A percentile compares a stretch with the other conserved stretches of the same genome.
phyloP scores from a whole-genome alignment of 2,113 vertebrate genomes.

The Bostrychus sinensis region DNA sequence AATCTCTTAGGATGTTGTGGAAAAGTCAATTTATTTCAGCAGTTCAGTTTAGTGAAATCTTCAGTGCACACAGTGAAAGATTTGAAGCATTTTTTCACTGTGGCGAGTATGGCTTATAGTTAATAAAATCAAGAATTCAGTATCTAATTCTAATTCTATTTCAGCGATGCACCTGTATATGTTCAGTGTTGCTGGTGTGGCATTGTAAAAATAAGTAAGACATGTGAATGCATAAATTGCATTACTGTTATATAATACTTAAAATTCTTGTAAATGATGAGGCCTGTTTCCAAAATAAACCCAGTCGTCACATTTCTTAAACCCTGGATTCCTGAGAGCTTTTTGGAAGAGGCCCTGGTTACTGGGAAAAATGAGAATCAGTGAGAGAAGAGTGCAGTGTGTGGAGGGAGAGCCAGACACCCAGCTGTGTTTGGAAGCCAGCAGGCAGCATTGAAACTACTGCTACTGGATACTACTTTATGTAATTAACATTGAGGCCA shows the following conservation, averaged over 20 bases:
- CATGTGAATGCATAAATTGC: background rate
- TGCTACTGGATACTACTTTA: slow-evolving; percentile 37
- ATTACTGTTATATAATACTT: background rate
- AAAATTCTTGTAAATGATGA: background rate
- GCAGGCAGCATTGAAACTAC: slow-evolving; percentile 29
- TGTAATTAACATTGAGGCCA: background rate
- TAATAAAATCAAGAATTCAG: too few species aligned
- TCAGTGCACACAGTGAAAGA: too few species aligned
- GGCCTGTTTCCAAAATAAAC: background rate
- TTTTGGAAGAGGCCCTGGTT: slow-evolving; percentile 17
- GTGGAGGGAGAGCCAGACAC: slow-evolving; percentile 40
- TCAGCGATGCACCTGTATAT: too few species aligned
- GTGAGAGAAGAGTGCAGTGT: slow-evolving; percentile 33
- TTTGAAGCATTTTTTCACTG: too few species aligned
- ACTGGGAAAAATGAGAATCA: slow-evolving; percentile 23
- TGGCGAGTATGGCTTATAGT: too few species aligned
- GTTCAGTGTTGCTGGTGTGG: background rate
- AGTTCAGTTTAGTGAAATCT: too few species aligned
- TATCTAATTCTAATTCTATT: too few species aligned
- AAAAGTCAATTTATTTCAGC: too few species aligned
- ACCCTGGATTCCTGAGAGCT: slow-evolving; percentile 23
- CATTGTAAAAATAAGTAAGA: background rate
- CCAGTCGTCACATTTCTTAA: background rate
- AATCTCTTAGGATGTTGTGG: too few species aligned
- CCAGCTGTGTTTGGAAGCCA: slow-evolving; percentile 57